Base-by-base conservation (phyloP, 1,140 invertebrate genomes). In the Drosophila miranda region DNA sequence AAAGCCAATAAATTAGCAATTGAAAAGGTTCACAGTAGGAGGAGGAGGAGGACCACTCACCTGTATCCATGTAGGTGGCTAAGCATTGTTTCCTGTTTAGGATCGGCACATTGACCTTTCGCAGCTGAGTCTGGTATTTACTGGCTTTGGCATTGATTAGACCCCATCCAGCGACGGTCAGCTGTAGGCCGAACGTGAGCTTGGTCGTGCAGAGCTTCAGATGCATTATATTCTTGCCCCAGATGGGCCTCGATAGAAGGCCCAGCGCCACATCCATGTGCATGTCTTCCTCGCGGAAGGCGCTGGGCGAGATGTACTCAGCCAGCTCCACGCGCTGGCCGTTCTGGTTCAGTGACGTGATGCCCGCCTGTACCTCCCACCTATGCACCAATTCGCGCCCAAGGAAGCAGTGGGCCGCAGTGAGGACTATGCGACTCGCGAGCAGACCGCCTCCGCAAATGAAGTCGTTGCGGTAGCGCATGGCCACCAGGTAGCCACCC, bases 141-240 rank as follows among this genome's bases (percentile, higher is more conserved):
- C n/a, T 0, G 0, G 9, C 21, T 1, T 0, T 5, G 0, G 45
- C 4, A 61, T 57, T 49, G 3, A 46, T 48, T 2, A 71, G 26
- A 5, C 87, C 87, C 87, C 87, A 89, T 8, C 87, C 87, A 21
- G 69, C 66, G 8, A 89, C 70, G 0, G 14, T 70, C 0, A 89
- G 48, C 0, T 26, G 0, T 0, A 46, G 6, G 6, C 60, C 71
- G 1, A 42, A n/a, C 2, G n/a, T 13, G 0, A 71, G 68, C 9
- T 4, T n/a, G 0, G 5, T 11, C 2, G 8, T 3, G 43, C 82
- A 89, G 2, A 89, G 9, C 0, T 0, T 0, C 3, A 71, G 26
- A 1, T 42, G 38, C 1, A 13, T 23, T 13, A 83, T 75, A 13
- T 59, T 38, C 0, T 6, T 3, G 0, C 68, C 81, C 2, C 0